phyloP scores from a whole-genome alignment of 2,888 invertebrate species.

The Lottia gigantea region DNA sequence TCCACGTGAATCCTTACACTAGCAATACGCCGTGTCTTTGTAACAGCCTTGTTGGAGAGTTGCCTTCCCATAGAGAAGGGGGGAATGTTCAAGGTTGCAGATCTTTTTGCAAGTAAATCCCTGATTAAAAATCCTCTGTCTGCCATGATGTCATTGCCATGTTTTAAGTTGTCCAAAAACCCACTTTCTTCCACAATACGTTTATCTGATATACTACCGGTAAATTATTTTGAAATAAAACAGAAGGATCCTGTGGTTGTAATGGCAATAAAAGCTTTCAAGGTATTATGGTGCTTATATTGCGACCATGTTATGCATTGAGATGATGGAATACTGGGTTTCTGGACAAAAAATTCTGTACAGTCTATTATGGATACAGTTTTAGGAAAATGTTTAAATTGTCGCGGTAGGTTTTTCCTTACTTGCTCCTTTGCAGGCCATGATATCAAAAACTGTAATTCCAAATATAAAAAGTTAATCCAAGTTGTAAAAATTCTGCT shows the following conservation, averaged over 20 bases:
- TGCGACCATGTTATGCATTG: conserved; percentile 24
- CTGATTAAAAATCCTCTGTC: conserved; percentile 28
- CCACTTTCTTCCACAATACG: conserved; percentile 24
- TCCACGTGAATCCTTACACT: conserved; percentile 31
- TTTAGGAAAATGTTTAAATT: neutral
- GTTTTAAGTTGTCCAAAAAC: conserved; percentile 21
- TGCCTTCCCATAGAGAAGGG: conserved; percentile 27
- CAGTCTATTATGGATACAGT: neutral
- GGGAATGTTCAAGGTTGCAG: conserved; percentile 28
- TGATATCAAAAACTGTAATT: neutral
- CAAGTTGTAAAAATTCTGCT: neutral
- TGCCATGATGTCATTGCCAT: conserved; percentile 26
- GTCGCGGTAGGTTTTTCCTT: neutral
- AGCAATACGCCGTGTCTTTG: conserved; percentile 27
- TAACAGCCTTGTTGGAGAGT: conserved; percentile 20
- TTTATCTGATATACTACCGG: conserved; percentile 30
- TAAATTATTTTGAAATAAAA: conserved; percentile 24
- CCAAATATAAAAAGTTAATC: neutral
- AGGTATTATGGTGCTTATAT: conserved; percentile 29
- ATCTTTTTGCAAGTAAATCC: conserved; percentile 19
- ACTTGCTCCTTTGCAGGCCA: neutral
- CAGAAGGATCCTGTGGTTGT: conserved; percentile 23
- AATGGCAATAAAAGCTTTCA: conserved; percentile 22
- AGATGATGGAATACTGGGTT: conserved; percentile 23
- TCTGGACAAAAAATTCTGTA: conserved; percentile 22